These are phyloP conservation scores for Pteria penguin DNA, from an alignment of 2,888 invertebrate species.

Conservation along the genomic window DNA sequence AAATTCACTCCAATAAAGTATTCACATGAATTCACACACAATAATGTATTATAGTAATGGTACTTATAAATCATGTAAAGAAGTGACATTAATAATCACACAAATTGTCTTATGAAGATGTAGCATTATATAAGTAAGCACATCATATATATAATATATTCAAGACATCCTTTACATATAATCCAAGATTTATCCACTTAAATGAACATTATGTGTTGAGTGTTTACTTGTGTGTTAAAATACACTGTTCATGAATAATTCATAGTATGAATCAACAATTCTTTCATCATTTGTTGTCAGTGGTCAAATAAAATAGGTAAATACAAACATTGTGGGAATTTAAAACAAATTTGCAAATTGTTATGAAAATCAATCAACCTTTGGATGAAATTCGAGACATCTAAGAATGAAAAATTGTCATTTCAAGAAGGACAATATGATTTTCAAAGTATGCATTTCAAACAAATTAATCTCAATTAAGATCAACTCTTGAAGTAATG, in stretches of 20 bases:
- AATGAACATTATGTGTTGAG: background rate
- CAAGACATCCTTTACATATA: background rate
- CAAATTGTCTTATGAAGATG: background rate
- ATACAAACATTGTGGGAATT: too few species aligned
- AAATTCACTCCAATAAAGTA: background rate
- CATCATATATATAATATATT: background rate
- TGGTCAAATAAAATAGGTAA: too few species aligned
- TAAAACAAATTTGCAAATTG: too few species aligned
- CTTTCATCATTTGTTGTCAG: background rate
- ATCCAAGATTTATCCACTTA: background rate
- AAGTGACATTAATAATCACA: background rate
- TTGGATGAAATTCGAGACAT: too few species aligned
- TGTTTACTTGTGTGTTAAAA: background rate
- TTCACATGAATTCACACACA: background rate
- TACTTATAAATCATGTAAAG: background rate
- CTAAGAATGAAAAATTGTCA: too few species aligned
- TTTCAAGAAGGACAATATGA: too few species aligned
- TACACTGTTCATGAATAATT: background rate
- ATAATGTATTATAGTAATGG: background rate
- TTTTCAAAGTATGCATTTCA: too few species aligned
- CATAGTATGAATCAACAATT: background rate
- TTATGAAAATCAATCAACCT: too few species aligned
- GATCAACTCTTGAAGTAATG: too few species aligned
- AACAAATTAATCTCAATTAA: too few species aligned
- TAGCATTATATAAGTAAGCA: background rate